A percentile compares a stretch with the other conserved stretches of the same genome.
Evolutionary conservation across 2,113 vertebrate genomes (phyloP).

Genomic region (Heterotis niloticus): DNA sequence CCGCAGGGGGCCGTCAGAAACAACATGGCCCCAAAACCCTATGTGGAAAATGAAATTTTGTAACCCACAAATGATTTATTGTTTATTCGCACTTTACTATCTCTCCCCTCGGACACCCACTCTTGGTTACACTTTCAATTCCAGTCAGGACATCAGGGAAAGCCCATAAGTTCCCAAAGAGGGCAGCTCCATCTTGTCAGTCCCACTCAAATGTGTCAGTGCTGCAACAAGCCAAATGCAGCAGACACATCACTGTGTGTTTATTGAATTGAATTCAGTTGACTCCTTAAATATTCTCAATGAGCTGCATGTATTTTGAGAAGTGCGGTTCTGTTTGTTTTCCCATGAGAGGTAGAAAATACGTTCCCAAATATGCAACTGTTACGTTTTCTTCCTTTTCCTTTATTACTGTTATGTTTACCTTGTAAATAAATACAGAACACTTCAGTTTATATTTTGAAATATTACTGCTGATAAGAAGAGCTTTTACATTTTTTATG

Average conservation of each 20-base stretch:
- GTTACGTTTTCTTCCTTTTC: background rate
- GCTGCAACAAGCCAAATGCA: background rate
- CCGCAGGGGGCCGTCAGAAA: too few relatives aligned
- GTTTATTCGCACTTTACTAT: background rate
- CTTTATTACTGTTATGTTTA: background rate
- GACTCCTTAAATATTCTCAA: too few relatives aligned
- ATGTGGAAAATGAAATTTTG: too few relatives aligned
- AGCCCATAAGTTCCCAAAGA: background rate
- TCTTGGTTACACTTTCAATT: background rate
- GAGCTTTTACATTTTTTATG: background rate
- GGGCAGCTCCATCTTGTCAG: background rate
- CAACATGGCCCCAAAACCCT: too few relatives aligned
- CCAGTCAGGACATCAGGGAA: background rate
- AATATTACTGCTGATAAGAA: background rate
- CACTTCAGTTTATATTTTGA: conserved; percentile 1
- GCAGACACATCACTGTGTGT: too few relatives aligned
- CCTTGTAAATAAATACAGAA: background rate
- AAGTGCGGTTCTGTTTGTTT: background rate
- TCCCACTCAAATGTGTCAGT: background rate
- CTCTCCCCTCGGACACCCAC: background rate
- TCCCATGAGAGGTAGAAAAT: background rate
- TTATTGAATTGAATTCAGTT: too few relatives aligned
- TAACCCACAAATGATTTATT: background rate
- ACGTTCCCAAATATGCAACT: too few relatives aligned
- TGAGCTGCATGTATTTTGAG: background rate